Evolutionary conservation across 1,140 invertebrate genomes (phyloP).

Genomic region (Plectrocnemia conspersa): DNA sequence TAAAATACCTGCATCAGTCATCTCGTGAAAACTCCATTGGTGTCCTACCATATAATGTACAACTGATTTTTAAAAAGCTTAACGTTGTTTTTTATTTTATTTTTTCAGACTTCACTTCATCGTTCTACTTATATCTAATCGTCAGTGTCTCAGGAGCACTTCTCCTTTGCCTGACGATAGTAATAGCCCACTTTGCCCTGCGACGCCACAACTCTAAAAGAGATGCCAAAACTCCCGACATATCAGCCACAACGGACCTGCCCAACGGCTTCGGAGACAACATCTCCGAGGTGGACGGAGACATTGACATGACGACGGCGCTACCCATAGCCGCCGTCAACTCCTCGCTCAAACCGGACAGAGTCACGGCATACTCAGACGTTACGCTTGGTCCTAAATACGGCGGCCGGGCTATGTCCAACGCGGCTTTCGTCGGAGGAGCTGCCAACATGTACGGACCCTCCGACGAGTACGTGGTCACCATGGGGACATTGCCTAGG

Average conservation of each 20-base stretch:
- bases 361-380: slow-evolving; percentile 43
- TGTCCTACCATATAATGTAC: too few species aligned
- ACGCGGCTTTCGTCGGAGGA: slow-evolving; percentile 48
- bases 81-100: not conserved
- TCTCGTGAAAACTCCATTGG: too few species aligned
- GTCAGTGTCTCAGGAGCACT: slow-evolving; percentile 42
- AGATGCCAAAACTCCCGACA: slow-evolving; percentile 48
- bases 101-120: slow-evolving; percentile 29
- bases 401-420: slow-evolving; percentile 47
- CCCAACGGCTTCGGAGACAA: slow-evolving; percentile 52
- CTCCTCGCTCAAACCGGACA: slow-evolving; percentile 45
- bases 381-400: slow-evolving; percentile 47
- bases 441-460: slow-evolving; percentile 50
- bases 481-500: slow-evolving; percentile 40
- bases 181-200: slow-evolving; percentile 42
- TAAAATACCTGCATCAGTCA: too few species aligned
- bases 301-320: slow-evolving; percentile 50
- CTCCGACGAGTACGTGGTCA: slow-evolving; percentile 48
- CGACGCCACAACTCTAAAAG: slow-evolving; percentile 38
- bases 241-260: slow-evolving; percentile 50
- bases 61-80: too few species aligned
- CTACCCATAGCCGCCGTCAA: slow-evolving; percentile 47
- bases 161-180: slow-evolving; percentile 39
- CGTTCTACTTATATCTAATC: slow-evolving; percentile 42
- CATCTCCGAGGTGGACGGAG: slow-evolving; percentile 52